Evolutionary conservation across 2,888 invertebrate species (phyloP).

Genomic region (Plemyria rubiginata): DNA sequence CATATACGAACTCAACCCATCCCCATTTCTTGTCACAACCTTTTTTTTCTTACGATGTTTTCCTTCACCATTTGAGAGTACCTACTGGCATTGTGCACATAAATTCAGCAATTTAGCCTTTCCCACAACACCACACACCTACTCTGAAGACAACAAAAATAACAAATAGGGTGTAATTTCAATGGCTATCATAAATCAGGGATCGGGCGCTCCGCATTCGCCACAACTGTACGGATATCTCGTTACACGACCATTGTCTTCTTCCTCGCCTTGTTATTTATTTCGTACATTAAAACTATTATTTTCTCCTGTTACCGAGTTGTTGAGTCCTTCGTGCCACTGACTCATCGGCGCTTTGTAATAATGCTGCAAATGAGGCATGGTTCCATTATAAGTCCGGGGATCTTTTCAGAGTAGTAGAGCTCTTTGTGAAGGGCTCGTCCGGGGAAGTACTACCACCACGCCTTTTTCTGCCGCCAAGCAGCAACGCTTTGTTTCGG

Average conservation of each 20-base stretch:
- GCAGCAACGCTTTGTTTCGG: no score
- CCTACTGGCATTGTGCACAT: neutral
- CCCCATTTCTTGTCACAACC: no score
- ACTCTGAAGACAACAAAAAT: constrained; percentile 49
- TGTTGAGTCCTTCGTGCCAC: constrained; percentile 58
- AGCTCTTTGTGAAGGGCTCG: no score
- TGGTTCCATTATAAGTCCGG: no score
- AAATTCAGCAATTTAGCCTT: neutral
- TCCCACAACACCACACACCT: neutral
- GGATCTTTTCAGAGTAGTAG: no score
- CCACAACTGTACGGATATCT: constrained; percentile 79
- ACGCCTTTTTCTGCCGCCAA: no score
- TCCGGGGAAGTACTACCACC: no score
- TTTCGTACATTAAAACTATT: constrained; percentile 79
- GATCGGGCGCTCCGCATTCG: constrained; percentile 68
- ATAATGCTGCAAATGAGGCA: constrained; percentile 46
- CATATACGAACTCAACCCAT: no score
- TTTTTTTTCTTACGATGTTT: no score
- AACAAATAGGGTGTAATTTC: constrained; percentile 74
- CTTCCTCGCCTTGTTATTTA: constrained; percentile 75
- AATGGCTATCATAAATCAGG: constrained; percentile 75
- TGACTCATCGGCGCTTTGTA: constrained; percentile 69
- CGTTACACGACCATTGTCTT: constrained; percentile 80
- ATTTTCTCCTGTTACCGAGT: constrained; percentile 69
- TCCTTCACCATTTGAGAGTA: no score